Conservation (phyloP, 2,113 vertebrate genomes). For the Austrofundulus limnaeus region DNA sequence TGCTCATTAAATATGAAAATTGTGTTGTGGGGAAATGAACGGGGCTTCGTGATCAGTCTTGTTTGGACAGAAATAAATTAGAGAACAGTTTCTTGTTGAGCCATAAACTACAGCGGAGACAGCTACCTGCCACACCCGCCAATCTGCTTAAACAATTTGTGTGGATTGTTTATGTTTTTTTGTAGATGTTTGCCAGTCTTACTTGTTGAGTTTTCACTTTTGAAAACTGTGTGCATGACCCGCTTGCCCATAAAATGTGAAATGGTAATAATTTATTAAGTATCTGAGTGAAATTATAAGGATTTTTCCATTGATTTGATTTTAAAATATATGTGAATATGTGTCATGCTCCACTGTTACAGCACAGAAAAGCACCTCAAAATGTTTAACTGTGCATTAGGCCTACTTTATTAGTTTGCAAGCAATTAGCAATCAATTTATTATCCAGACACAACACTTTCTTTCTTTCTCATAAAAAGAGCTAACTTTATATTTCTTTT, state of each 20-base stretch:
- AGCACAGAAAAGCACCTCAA: neutral
- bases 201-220: slow-evolving; percentile 61
- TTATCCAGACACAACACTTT: slow-evolving; percentile 9
- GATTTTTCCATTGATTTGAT: slow-evolving; percentile 25
- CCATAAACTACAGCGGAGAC: slow-evolving; percentile 67
- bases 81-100: slow-evolving; percentile 56
- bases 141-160: slow-evolving; percentile 31
- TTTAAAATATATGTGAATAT: slow-evolving; percentile 22
- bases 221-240: slow-evolving; percentile 36
- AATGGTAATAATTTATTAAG: slow-evolving; percentile 55
- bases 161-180: slow-evolving; percentile 6
- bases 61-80: slow-evolving; percentile 71
- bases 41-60: slow-evolving; percentile 73
- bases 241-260: slow-evolving; percentile 39
- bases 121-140: slow-evolving; percentile 57
- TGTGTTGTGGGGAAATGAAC: slow-evolving; percentile 74
- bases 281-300: slow-evolving; percentile 58
- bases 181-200: slow-evolving; percentile 23
- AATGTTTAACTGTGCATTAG: neutral
- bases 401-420: neutral
- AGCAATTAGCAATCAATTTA: slow-evolving; percentile 34
- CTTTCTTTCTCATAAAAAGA: slow-evolving; percentile 17
- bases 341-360: neutral
- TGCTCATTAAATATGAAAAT: slow-evolving; percentile 81
- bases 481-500: slow-evolving; percentile 48